phyloP scores from a whole-genome alignment of 1,140 invertebrate species.

The Aphaenogaster rudis region DNA sequence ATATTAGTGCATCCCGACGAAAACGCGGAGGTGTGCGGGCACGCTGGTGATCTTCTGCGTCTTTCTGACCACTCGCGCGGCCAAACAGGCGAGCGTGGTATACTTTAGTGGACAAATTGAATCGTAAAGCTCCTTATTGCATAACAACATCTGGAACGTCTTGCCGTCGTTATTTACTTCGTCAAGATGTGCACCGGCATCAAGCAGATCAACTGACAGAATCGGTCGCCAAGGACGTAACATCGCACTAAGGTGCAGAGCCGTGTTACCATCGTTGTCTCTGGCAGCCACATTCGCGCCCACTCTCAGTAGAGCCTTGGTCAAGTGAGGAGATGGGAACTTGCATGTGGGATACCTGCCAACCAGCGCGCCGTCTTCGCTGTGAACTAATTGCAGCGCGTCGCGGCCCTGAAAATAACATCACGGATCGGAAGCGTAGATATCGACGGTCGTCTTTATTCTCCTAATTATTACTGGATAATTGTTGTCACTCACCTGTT shows the following conservation, averaged over 20 bases:
- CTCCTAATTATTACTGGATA: not conserved
- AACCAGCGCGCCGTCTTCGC: constrained; percentile 87
- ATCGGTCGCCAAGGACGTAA: constrained; percentile 89
- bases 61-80: constrained; percentile 91
- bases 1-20: constrained; percentile 87
- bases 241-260: constrained; percentile 92
- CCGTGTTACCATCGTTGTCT: constrained; percentile 93
- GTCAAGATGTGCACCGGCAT: constrained; percentile 95
- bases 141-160: constrained; percentile 91
- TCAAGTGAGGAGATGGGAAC: constrained; percentile 92
- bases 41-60: constrained; percentile 86
- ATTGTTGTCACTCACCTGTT: constrained; percentile 72
- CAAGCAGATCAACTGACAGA: constrained; percentile 91
- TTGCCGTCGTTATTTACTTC: constrained; percentile 93
- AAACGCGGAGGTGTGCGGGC: constrained; percentile 87
- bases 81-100: constrained; percentile 93
- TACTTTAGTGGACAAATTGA: constrained; percentile 93
- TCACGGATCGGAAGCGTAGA: not conserved
- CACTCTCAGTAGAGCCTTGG: constrained; percentile 92
- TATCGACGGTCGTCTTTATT: not conserved
- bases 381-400: constrained; percentile 94
- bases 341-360: constrained; percentile 92
- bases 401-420: constrained; percentile 90
- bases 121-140: constrained; percentile 88
- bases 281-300: constrained; percentile 93